Evolutionary conservation across 2,888 invertebrate species (phyloP), one percentile per base, ranked within the genome.

Genomic region (Hydraecia micacea): DNA sequence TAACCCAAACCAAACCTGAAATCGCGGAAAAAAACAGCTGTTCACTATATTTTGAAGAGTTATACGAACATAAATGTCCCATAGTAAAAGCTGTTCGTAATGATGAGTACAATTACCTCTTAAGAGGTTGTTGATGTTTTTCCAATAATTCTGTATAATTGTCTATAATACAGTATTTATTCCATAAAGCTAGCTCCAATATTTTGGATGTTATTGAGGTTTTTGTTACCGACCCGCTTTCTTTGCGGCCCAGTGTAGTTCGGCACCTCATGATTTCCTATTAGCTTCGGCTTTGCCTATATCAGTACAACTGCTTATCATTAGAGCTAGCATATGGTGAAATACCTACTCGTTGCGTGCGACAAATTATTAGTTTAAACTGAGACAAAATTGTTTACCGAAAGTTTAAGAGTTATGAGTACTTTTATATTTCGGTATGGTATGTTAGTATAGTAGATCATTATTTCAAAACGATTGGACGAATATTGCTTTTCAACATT

Each of bases 271-370:
- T 55, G 62, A 42, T 49, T 70, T 39, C 46, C 15, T 7, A 67
- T 76, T 86, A n/a, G 55, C 36, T 76, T 32, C 70, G 77, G 86
- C 82, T 82, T 81, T 77, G 78, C 49, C 55, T 73, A 72, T 63
- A 32, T 74, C 42, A 42, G 68, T 49, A 2, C 65, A 49, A 78
- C 68, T 52, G 74, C 58, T 79, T 66, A 84, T 86, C 83, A 86
- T 83, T 71, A 36, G 25, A 68, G 49, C 36, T 60, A 28, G 78
- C 58, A 15, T 62, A 74, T 79, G 73, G 36, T 42, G 71, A 79
- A 79, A 86, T 78, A 32, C 15, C 2, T 52, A 21, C 46, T 63
- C n/a, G 13, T 67, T 83, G 46, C 66, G 77, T 83, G 75, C 28
- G 21, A 25, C 58, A 62, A 68, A 84, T 78, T 68, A 83, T 78